Conservation (phyloP, 2,888 invertebrate genomes). For the Apodemia zela region DNA sequence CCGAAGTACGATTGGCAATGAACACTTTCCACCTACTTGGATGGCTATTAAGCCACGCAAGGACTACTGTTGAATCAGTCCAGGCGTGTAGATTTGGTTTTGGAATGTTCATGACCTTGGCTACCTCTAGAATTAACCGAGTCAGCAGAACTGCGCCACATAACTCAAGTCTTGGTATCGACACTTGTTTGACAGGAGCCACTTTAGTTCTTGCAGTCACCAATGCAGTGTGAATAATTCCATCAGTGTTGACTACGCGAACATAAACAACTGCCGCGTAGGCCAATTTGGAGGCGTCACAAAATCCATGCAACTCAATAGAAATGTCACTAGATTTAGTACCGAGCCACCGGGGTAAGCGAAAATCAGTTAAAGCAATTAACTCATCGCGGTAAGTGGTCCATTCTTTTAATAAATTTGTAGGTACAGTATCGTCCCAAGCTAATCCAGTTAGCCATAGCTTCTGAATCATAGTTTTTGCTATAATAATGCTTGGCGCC, state of each 20-base stretch:
- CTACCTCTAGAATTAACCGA: constrained; percentile 18
- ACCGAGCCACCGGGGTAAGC: not conserved
- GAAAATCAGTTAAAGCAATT: not conserved
- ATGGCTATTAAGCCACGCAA: constrained; percentile 22
- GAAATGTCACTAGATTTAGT: constrained; percentile 3
- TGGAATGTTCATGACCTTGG: constrained; percentile 16
- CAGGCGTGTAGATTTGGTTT: constrained; percentile 22
- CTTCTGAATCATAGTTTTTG: constrained; percentile 6
- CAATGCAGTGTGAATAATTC: no score
- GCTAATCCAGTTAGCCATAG: constrained; percentile 25
- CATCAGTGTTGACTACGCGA: no score
- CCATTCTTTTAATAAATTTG: not conserved
- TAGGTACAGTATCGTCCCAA: constrained; percentile 26
- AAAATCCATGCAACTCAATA: constrained; percentile 30
- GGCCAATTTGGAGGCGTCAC: constrained; percentile 28
- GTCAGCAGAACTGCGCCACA: constrained; percentile 15
- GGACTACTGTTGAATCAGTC: constrained; percentile 19
- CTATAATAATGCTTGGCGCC: not conserved
- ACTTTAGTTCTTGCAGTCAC: no score
- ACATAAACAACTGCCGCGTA: no score
- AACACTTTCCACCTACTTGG: constrained; percentile 31
- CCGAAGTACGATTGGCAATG: constrained; percentile 28
- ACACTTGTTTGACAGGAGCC: no score
- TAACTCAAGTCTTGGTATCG: constrained; percentile 18
- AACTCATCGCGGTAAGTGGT: not conserved